Evolutionary conservation across 2,797 vertebrate species (phyloP).

Genomic region (Erpetoichthys calabaricus): DNA sequence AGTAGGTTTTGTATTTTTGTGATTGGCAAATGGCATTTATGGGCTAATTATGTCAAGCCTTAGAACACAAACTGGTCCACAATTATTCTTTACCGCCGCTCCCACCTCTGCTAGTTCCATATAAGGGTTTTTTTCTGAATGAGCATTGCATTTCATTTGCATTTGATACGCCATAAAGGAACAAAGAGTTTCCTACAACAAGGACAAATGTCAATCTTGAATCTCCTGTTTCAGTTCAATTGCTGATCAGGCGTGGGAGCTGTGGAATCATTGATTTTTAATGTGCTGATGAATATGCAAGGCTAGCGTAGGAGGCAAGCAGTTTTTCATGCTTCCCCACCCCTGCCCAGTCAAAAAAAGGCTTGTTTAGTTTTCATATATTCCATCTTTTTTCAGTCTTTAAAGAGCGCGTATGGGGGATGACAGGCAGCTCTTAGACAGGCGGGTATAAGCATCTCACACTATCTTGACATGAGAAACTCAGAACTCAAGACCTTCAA

Average conservation of each 20-base stretch:
- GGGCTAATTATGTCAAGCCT: slow-evolving; percentile 53
- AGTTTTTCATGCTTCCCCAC: slow-evolving; percentile 34
- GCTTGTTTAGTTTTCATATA: slow-evolving; percentile 15
- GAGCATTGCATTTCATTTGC: background rate
- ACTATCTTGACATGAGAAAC: no score
- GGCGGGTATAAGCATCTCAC: no score
- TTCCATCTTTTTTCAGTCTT: slow-evolving; percentile 28
- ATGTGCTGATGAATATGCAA: slow-evolving; percentile 70
- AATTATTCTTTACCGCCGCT: no score
- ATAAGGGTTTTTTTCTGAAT: slow-evolving; percentile 7
- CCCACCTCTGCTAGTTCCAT: background rate
- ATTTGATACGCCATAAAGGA: slow-evolving; percentile 15
- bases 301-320: slow-evolving; percentile 38
- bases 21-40: slow-evolving; percentile 62
- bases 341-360: slow-evolving; percentile 24
- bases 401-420: slow-evolving; percentile 54
- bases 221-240: slow-evolving; percentile 38
- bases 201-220: slow-evolving; percentile 51
- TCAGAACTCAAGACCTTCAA: no score
- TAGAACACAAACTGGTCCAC: slow-evolving; percentile 2
- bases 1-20: slow-evolving; percentile 15
- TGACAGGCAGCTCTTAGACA: no score
- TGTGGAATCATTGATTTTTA: slow-evolving; percentile 54
- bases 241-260: slow-evolving; percentile 49
- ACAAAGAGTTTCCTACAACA: slow-evolving; percentile 34